Conservation (phyloP, 2,888 invertebrate genomes). For the Allacma fusca region DNA sequence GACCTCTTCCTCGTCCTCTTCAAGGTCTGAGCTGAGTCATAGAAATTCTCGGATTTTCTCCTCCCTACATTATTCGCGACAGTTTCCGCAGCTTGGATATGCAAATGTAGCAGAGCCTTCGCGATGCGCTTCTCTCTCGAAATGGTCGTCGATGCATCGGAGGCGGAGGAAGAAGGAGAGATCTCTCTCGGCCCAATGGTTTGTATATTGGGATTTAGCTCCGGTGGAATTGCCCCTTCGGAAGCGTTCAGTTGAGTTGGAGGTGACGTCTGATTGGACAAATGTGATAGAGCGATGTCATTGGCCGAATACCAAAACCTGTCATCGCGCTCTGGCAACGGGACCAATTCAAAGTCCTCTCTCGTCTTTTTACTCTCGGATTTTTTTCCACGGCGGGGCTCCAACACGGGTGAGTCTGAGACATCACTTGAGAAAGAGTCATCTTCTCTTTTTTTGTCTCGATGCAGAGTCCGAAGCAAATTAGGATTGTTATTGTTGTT, state of each 20-base stretch:
- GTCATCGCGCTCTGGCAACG: slow-evolving; percentile 53
- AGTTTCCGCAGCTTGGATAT: slow-evolving; percentile 28
- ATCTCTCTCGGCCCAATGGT: no score
- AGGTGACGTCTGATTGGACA: background rate
- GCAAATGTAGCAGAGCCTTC: slow-evolving; percentile 26
- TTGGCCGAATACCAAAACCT: slow-evolving; percentile 48
- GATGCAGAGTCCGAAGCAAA: no score
- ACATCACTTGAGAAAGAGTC: no score
- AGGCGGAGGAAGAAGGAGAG: no score
- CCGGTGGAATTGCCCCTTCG: background rate
- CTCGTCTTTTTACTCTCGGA: background rate
- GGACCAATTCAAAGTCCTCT: slow-evolving; percentile 54
- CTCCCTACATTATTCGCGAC: background rate
- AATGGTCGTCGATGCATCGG: background rate
- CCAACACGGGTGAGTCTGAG: no score
- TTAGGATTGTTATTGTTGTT: slow-evolving; percentile 9
- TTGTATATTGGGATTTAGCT: no score
- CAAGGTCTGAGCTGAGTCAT: no score
- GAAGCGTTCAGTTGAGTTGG: no score
- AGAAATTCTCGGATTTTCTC: background rate
- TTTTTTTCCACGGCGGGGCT: no score
- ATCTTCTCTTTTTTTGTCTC: no score
- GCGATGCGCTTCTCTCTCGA: slow-evolving; percentile 25
- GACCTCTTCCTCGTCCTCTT: background rate
- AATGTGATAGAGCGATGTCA: slow-evolving; percentile 42